phyloP scores from a whole-genome alignment of 2,888 invertebrate genomes.

The Catocala fraxini region DNA sequence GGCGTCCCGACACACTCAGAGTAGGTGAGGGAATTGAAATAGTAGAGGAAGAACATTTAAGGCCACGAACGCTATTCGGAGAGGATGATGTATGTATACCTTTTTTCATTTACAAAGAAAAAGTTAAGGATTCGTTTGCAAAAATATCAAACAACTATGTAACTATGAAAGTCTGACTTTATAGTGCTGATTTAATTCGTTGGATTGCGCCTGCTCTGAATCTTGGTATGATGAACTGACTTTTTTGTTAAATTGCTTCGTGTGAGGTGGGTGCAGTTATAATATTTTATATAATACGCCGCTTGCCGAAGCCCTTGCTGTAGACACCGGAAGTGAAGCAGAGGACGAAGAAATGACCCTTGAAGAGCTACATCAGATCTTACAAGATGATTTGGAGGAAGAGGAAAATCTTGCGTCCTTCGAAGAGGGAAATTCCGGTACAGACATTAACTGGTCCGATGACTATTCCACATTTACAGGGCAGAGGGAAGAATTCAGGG shows the following conservation, averaged over 20 bases:
- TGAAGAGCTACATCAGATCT: not conserved
- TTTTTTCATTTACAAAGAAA: not conserved
- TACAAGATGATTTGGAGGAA: constrained; percentile 1
- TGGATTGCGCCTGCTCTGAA: constrained; percentile 9
- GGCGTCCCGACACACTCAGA: not conserved
- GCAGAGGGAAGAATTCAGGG: constrained; percentile 1
- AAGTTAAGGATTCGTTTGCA: not conserved
- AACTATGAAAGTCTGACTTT: not conserved
- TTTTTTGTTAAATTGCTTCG: constrained; percentile 8
- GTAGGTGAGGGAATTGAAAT: constrained; percentile 1
- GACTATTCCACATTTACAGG: constrained; percentile 6
- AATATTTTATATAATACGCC: not conserved
- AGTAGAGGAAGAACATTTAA: constrained; percentile 4
- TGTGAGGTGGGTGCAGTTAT: not conserved
- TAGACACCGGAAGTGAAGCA: constrained; percentile 11
- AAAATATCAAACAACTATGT: constrained; percentile 1
- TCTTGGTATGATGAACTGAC: constrained; percentile 8
- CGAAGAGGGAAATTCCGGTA: not conserved
- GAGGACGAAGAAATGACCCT: constrained; percentile 1
- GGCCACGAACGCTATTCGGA: constrained; percentile 7
- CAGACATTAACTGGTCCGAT: constrained; percentile 5
- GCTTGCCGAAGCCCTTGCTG: constrained; percentile 7
- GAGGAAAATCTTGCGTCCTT: not conserved
- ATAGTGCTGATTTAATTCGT: constrained; percentile 6
- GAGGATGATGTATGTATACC: constrained; percentile 8